Base-by-base conservation (phyloP, 2,888 invertebrate genomes). In the Diogma glabrata region DNA sequence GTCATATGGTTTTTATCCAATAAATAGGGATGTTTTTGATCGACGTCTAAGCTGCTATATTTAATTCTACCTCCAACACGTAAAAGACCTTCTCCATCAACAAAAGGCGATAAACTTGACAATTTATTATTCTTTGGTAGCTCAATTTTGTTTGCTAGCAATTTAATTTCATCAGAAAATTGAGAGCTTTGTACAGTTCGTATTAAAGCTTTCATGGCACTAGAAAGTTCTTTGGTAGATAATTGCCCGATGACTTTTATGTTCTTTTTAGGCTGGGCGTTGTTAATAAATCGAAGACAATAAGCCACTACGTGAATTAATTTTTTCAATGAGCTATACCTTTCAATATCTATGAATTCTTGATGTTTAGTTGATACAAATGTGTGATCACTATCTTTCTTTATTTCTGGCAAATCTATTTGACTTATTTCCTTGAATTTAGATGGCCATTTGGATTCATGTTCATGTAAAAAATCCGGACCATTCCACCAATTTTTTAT, bases 401-500 rank as follows among this genome's bases (percentile, higher is more conserved):
- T 10, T 3, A 6, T 16, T 1, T 33, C 33, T 6, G 12, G 33
- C 16, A 33, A 33, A 33, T 33, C 16, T 33, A 16, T 2, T 33
- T 33, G 12, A 14, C 5, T 33, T 6, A 33, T 33, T 33, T 33
- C 4, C 16, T 33, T 33, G 33, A 33, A 33, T 14, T 33, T 33
- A 12, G n/a, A 14, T 33, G 33, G 33, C 33, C 33, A 33, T 14
- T 16, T 33, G 33, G 33, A 33, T 33, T 33, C 33, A 6, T 10
- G 14, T 6, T 33, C 33, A 12, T 33, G 16, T 33, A 33, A 33
- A 22, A 47, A 47, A 19, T 22, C 3, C 16, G 47, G 47, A 19
- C 47, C 47, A n/a, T 47, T 22, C 47, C 47, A 47, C 47, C 47
- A 47, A 24, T 20, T 12, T 24, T 47, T 22, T n/a, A 17, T 23